phyloP scores from a whole-genome alignment of 2,113 vertebrate species.

The Oryzias javanicus region DNA sequence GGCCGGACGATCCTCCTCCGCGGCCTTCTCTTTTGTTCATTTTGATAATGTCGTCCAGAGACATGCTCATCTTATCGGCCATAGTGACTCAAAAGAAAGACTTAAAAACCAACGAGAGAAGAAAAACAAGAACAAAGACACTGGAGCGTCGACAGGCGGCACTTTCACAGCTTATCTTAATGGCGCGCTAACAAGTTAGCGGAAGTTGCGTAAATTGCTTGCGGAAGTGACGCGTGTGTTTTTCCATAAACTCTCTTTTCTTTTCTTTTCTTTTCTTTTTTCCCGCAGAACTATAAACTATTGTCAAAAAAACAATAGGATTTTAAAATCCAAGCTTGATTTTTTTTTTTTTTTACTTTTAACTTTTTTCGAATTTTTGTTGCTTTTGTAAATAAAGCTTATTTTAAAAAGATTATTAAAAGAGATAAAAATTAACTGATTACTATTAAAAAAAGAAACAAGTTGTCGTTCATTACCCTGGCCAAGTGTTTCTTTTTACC shows the following conservation, averaged over 20 bases:
- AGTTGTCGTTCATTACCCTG: too few species aligned
- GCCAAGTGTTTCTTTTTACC: too few species aligned
- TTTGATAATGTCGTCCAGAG: conserved; percentile 95
- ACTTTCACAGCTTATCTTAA: background rate
- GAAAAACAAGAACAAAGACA: background rate
- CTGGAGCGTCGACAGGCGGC: background rate
- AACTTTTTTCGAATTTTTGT: background rate
- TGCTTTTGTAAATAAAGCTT: background rate
- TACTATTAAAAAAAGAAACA: too few species aligned
- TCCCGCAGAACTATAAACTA: background rate
- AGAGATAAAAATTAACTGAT: too few species aligned
- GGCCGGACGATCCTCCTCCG: conserved; percentile 61
- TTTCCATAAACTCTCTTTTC: too few species aligned
- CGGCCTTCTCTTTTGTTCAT: conserved; percentile 84
- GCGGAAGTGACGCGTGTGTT: too few species aligned
- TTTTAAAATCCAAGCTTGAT: background rate
- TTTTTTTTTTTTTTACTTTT: background rate
- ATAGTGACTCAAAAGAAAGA: conserved; percentile 55
- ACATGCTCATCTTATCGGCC: conserved; percentile 96
- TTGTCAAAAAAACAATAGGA: too few species aligned
- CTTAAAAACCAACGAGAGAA: background rate
- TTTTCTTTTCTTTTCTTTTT: too few species aligned
- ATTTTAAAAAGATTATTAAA: too few species aligned
- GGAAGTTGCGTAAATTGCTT: too few species aligned
- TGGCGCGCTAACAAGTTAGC: too few species aligned